Base-by-base conservation (phyloP, 2,797 vertebrate genomes). In the Merluccius polli region DNA sequence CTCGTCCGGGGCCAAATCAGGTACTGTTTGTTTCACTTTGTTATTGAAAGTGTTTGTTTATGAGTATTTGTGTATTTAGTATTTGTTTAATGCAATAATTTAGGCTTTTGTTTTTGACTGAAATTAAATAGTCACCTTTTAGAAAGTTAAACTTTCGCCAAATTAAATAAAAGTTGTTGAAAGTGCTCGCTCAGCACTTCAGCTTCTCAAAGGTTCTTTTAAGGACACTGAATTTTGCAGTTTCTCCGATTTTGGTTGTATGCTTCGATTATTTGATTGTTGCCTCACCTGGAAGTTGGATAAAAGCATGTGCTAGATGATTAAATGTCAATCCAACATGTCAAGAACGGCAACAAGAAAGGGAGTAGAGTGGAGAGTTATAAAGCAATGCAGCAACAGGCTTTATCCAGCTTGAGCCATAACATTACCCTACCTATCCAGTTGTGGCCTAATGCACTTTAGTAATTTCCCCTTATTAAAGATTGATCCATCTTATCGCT, bases 1-100 rank as follows among this genome's bases (percentile, higher is more conserved):
- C 94, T 99, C 18, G 98, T 98, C 86, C 92, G 97, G 86, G 96
- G 98, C 85, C 98, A 99, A 87, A 96, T 99, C 94, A 99, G 98
- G 98, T 99, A 95, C 76, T 4, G 0, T 29, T 44, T 52, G 10
- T 68, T 41, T 27, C 24, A 65, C 24, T 13, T n/a, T 35, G 33
- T 35, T 8, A 9, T 7, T 38, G 11, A 38, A 6, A 38, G 36
- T 38, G 52, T 18, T 59, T 18, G 18, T 59, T 59, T 59, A 4
- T 18, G 4, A 1, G 4, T 24, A 18, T 59, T 59, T 24, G 4
- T 18, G 2, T 18, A 2, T 52, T 52, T 21, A 4, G 44, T 52
- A 13, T 13, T 52, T 21, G 67, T 8, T 69, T 68, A 15, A 12
- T 59, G 36, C 33, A 35, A 38, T 38, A 6, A 38, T 38, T 38